These are phyloP conservation scores for Sinohyriopsis cumingii DNA, from an alignment of 2,888 invertebrate genomes.

Conservation along the genomic window DNA sequence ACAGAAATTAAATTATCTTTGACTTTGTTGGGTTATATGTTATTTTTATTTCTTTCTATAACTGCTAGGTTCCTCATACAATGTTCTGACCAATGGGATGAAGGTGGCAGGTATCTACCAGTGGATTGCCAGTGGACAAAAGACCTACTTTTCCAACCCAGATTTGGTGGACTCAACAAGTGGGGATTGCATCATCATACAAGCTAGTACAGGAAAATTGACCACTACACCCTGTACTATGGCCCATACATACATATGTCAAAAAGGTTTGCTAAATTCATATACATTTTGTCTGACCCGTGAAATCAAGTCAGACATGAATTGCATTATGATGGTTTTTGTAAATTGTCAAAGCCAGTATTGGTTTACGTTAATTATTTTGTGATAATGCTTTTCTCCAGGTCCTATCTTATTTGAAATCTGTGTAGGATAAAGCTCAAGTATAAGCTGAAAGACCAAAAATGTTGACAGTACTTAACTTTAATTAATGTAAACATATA, in stretches of 20 bases:
- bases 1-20: too few relatives aligned
- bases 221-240: constrained; percentile 26
- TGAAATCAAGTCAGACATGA: neutral
- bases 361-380: neutral
- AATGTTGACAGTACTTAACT: too few relatives aligned
- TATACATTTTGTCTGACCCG: neutral
- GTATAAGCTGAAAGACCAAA: too few relatives aligned
- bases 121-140: constrained; percentile 18
- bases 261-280: constrained; percentile 31
- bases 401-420: neutral
- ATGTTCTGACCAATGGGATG: constrained; percentile 10
- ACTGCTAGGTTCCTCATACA: neutral
- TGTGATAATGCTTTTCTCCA: constrained; percentile 4
- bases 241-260: constrained; percentile 30
- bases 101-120: constrained; percentile 18
- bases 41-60: too few relatives aligned
- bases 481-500: too few relatives aligned
- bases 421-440: neutral
- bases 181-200: constrained; percentile 39
- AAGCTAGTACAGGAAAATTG: constrained; percentile 19
- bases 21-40: too few relatives aligned
- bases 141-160: constrained; percentile 27
- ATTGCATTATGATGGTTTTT: too few relatives aligned
- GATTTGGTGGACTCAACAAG: constrained; percentile 20
- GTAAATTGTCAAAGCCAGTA: too few relatives aligned